These are phyloP conservation scores for Clistopyga incitator DNA, from an alignment of 2,888 invertebrate genomes.

Conservation along the genomic window DNA sequence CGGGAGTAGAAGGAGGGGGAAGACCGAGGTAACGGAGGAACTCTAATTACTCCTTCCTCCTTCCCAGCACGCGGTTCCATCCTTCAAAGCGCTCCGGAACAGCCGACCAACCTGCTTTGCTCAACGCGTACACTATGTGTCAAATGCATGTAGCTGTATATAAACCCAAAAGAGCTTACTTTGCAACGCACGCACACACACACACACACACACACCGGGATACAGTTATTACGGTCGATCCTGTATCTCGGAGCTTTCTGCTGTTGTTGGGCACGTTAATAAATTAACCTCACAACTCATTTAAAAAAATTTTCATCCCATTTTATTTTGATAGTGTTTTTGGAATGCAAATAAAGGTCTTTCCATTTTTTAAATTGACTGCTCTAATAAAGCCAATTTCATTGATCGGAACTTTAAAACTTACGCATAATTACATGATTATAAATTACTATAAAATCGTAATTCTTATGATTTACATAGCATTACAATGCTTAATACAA, in stretches of 20 bases:
- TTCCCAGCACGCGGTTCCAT: conserved; percentile 46
- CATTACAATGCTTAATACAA: too few relatives aligned
- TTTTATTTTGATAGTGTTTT: not conserved
- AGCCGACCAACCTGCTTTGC: conserved; percentile 33
- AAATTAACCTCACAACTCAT: not conserved
- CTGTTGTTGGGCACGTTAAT: not conserved
- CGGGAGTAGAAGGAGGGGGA: not conserved
- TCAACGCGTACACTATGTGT: conserved; percentile 24
- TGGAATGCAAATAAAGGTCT: too few relatives aligned
- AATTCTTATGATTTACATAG: too few relatives aligned
- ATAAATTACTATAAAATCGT: too few relatives aligned
- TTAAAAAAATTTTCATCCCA: not conserved
- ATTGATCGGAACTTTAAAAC: too few relatives aligned
- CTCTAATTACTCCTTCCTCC: conserved; percentile 65
- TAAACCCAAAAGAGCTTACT: not conserved
- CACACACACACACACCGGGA: not conserved
- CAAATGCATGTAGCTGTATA: not conserved
- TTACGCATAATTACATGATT: too few relatives aligned
- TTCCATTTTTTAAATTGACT: too few relatives aligned
- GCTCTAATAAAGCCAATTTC: too few relatives aligned
- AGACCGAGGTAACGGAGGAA: conserved; percentile 35
- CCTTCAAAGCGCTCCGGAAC: conserved; percentile 57
- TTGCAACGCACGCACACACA: not conserved
- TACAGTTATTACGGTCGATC: conserved; percentile 26
- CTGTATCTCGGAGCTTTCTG: conserved; percentile 20